phyloP scores from a whole-genome alignment of 1,140 invertebrate species.

The Venustaconcha ellipsiformis region DNA sequence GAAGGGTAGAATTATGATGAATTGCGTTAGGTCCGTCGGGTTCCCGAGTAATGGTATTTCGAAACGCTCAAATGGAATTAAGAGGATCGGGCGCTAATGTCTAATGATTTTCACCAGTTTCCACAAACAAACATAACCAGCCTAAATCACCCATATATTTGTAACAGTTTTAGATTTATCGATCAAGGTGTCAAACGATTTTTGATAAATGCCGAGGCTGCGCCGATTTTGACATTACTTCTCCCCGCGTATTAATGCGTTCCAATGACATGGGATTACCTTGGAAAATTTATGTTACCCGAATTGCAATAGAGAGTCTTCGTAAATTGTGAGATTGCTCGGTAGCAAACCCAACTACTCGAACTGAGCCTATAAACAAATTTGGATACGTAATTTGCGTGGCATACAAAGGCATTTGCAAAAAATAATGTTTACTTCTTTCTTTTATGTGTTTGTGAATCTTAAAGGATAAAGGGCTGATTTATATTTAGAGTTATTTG shows the following conservation, averaged over 20 bases:
- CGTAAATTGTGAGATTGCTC: too few relatives aligned
- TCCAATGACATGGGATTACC: too few relatives aligned
- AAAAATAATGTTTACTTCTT: too few relatives aligned
- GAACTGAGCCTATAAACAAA: too few relatives aligned
- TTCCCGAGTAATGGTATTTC: slow-evolving; percentile 24
- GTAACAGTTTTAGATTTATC: slow-evolving; percentile 27
- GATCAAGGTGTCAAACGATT: slow-evolving; percentile 19
- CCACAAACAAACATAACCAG: slow-evolving; percentile 20
- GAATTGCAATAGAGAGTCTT: too few relatives aligned
- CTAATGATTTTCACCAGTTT: slow-evolving; percentile 31
- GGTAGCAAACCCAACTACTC: too few relatives aligned
- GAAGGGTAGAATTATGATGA: slow-evolving; percentile 11
- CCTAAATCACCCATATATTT: slow-evolving; percentile 29
- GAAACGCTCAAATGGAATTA: slow-evolving; percentile 28
- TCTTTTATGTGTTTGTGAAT: too few relatives aligned
- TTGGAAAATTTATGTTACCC: too few relatives aligned
- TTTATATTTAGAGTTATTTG: too few relatives aligned
- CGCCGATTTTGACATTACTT: slow-evolving; percentile 27
- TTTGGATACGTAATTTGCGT: too few relatives aligned
- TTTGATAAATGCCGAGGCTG: slow-evolving; percentile 21
- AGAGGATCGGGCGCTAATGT: slow-evolving; percentile 15
- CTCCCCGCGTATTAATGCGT: not conserved
- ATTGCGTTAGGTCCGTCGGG: slow-evolving; percentile 14
- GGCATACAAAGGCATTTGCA: too few relatives aligned
- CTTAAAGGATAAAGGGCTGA: too few relatives aligned